These are phyloP conservation scores for Synanceia verrucosa DNA, from an alignment of 2,797 vertebrate species.

Conservation along the genomic window DNA sequence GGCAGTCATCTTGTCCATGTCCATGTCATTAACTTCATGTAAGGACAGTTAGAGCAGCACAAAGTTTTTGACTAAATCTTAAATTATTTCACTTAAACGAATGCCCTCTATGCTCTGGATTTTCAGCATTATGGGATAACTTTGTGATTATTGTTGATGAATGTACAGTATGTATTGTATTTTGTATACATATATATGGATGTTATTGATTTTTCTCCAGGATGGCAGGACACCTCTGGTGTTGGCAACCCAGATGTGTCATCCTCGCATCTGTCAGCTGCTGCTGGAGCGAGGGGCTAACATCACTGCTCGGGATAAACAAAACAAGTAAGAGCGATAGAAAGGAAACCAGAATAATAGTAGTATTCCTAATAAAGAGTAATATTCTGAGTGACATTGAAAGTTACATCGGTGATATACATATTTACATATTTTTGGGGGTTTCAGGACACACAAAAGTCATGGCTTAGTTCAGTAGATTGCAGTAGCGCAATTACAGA, in stretches of 20 bases:
- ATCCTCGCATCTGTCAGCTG: constrained; percentile 90
- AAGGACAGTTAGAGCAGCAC: background rate
- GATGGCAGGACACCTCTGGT: constrained; percentile 94
- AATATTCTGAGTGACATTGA: no score
- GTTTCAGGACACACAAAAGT: background rate
- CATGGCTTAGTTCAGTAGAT: background rate
- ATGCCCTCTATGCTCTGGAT: background rate
- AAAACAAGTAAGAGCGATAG: constrained; percentile 91
- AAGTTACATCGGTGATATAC: background rate
- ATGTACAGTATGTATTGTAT: constrained; percentile 8
- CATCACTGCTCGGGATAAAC: constrained; percentile 91
- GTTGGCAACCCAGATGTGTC: constrained; percentile 97
- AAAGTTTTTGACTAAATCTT: background rate
- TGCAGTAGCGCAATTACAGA: no score
- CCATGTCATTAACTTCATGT: background rate
- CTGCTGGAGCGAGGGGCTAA: constrained; percentile 93
- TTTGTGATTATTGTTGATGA: background rate
- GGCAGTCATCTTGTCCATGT: background rate
- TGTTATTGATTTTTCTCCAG: constrained; percentile 67
- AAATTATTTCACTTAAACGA: background rate
- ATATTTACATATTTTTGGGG: no score
- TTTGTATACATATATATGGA: constrained; percentile 5
- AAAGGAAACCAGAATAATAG: no score
- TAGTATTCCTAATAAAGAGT: no score
- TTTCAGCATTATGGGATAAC: background rate